Conservation (phyloP, 2,888 invertebrate genomes). For the Agrochola litura region DNA sequence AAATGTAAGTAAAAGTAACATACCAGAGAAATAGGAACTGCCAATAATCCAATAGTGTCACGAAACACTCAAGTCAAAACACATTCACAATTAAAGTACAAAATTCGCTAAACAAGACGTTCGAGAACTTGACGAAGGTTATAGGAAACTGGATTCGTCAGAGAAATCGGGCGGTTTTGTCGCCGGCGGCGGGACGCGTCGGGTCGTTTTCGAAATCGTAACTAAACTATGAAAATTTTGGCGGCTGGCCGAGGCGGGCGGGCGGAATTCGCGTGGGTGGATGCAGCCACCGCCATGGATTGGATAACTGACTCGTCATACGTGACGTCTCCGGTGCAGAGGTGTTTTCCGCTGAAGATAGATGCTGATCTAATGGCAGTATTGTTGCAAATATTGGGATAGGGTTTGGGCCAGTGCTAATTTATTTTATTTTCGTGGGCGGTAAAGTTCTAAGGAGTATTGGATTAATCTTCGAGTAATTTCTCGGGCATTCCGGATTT, state of each 20-base stretch:
- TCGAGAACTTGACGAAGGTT: conserved; percentile 85
- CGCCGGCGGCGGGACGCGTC: conserved; percentile 90
- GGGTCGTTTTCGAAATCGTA: conserved; percentile 91
- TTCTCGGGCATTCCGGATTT: neutral
- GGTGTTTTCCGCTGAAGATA: conserved; percentile 90
- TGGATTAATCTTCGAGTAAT: conserved; percentile 14
- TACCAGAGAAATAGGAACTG: conserved; percentile 71
- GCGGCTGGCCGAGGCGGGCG: conserved; percentile 87
- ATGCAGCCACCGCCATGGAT: conserved; percentile 81
- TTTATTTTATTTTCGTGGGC: conserved; percentile 39
- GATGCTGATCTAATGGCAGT: conserved; percentile 80
- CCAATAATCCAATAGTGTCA: conserved; percentile 82
- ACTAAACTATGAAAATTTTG: conserved; percentile 90
- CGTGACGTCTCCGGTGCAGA: conserved; percentile 87
- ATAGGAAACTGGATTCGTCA: conserved; percentile 83
- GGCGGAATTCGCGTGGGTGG: conserved; percentile 87
- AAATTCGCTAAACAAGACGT: conserved; percentile 72
- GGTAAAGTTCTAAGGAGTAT: conserved; percentile 20
- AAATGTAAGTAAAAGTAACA: conserved; percentile 63
- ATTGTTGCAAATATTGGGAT: conserved; percentile 71
- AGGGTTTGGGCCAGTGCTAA: conserved; percentile 60
- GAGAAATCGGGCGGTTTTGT: conserved; percentile 84
- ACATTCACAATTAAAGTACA: conserved; percentile 78
- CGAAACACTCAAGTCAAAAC: conserved; percentile 78
- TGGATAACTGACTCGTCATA: conserved; percentile 85